These are phyloP conservation scores for Pyrocoelia pectoralis DNA, from an alignment of 2,888 invertebrate genomes.

Conservation along the genomic window DNA sequence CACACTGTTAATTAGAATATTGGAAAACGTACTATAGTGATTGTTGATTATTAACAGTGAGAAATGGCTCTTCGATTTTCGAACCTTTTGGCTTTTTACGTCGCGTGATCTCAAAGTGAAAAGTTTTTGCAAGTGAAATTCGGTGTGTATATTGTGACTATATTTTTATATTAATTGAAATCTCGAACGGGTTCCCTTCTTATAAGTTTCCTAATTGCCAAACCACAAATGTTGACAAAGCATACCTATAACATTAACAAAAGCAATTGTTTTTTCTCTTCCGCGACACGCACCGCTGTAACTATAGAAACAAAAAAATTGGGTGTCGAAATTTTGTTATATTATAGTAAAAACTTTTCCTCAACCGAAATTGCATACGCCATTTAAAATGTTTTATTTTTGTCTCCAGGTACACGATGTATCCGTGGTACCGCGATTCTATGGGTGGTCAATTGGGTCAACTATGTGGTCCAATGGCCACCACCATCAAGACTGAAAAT, in stretches of 20 bases:
- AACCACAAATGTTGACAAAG: no score
- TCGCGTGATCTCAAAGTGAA: no score
- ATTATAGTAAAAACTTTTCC: neutral
- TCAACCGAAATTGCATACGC: neutral
- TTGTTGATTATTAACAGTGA: no score
- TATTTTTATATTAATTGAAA: no score
- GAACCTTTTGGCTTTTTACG: no score
- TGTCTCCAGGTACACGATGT: constrained; percentile 60
- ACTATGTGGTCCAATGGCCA: constrained; percentile 66
- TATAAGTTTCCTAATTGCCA: no score
- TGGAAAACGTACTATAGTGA: no score
- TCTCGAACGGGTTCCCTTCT: no score
- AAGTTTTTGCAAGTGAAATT: no score
- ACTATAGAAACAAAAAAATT: neutral
- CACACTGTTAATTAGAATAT: no score
- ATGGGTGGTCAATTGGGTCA: constrained; percentile 64
- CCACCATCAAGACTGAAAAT: constrained; percentile 71
- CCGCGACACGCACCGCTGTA: constrained; percentile 5
- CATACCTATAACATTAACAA: neutral
- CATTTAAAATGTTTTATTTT: neutral
- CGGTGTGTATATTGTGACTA: no score
- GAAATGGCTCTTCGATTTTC: no score
- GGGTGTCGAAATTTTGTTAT: neutral
- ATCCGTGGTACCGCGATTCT: constrained; percentile 71
- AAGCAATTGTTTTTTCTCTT: constrained; percentile 4